phyloP scores from a whole-genome alignment of 2,113 vertebrate species.

The Sinocyclocheilus maitianheensis region DNA sequence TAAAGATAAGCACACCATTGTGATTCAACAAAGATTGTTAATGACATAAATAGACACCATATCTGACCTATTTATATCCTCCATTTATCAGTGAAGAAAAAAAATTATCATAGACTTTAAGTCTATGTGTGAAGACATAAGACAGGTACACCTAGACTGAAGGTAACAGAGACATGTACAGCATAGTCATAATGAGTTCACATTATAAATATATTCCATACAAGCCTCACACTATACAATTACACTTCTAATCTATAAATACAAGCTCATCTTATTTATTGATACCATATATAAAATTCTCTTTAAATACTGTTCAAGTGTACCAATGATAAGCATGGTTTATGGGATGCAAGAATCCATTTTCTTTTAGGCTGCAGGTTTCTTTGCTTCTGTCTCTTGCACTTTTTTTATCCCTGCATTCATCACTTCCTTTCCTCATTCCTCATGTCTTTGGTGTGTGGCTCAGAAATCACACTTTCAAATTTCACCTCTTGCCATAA shows the following conservation, averaged over 20 bases:
- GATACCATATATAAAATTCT: neutral
- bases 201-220: neutral
- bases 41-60: neutral
- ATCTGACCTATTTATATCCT: neutral
- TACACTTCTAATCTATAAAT: slow-evolving; percentile 5
- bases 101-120: neutral
- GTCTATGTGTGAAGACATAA: neutral
- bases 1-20: neutral
- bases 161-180: slow-evolving; percentile 1
- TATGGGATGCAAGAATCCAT: neutral
- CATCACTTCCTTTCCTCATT: neutral
- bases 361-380: neutral
- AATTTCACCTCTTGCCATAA: neutral
- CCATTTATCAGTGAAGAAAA: neutral
- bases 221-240: neutral
- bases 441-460: slow-evolving; percentile 9
- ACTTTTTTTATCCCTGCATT: neutral
- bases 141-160: neutral
- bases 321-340: neutral
- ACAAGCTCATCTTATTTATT: slow-evolving; percentile 3
- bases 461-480: neutral
- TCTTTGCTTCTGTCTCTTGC: no score
- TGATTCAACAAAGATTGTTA: neutral
- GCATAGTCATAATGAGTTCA: neutral
- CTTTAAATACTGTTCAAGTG: slow-evolving; percentile 12